phyloP scores from a whole-genome alignment of 2,113 vertebrate species.

The Hippoglossus stenolepis region DNA sequence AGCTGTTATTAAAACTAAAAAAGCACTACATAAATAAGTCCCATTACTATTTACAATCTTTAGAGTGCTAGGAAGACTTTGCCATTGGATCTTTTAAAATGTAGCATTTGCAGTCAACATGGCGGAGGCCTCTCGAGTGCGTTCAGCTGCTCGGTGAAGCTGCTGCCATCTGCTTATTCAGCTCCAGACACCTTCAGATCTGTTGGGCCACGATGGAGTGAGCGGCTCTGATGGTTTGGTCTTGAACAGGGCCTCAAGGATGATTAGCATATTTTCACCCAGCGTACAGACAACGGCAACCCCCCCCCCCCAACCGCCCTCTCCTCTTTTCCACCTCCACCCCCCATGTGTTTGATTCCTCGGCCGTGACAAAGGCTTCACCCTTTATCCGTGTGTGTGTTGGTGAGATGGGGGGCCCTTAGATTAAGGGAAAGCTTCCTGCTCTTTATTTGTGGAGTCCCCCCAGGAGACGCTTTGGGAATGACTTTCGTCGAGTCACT shows the following conservation, averaged over 20 bases:
- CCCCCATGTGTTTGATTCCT: conserved; percentile 83
- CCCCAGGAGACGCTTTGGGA: conserved; percentile 75
- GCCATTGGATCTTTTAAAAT: conserved; percentile 31
- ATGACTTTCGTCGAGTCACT: conserved; percentile 72
- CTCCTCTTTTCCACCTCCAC: conserved; percentile 15
- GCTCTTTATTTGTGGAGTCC: conserved; percentile 82
- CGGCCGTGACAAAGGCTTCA: conserved; percentile 84
- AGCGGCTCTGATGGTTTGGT: conserved; percentile 60
- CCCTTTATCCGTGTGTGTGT: conserved; percentile 79
- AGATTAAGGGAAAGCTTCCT: conserved; percentile 87
- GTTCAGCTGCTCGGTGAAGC: conserved; percentile 57
- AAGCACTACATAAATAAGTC: background rate
- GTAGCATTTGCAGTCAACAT: conserved; percentile 53
- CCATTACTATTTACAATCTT: background rate
- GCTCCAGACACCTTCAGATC: conserved; percentile 67
- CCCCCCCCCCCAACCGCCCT: conserved; percentile 47
- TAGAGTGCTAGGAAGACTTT: background rate
- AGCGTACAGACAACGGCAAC: conserved; percentile 65
- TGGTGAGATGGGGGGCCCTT: conserved; percentile 73
- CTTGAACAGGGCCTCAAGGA: conserved; percentile 65
- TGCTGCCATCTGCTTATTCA: conserved; percentile 69
- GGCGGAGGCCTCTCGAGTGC: conserved; percentile 56
- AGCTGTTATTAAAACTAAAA: background rate
- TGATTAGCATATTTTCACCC: conserved; percentile 78
- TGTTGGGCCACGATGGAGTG: conserved; percentile 56